Percentiles rank a stretch among this genome's conserved stretches.
These are phyloP conservation scores for Oceanodroma tethys DNA, from an alignment of 2,113 vertebrate species.

Conservation along the genomic window DNA sequence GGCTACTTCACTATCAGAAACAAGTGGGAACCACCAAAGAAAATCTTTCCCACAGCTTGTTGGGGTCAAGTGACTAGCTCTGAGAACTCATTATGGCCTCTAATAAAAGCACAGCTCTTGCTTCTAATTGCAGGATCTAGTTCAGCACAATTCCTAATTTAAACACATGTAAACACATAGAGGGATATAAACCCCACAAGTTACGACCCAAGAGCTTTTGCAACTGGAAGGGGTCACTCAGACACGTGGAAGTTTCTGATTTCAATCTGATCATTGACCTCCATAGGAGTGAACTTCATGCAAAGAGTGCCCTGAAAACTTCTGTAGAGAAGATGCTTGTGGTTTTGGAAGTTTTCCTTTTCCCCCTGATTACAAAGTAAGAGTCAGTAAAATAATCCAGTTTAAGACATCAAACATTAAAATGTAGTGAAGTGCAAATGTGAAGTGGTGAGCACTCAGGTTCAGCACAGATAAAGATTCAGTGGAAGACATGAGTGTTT, in stretches of 20 bases:
- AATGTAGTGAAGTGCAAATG: not conserved
- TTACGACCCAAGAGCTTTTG: not conserved
- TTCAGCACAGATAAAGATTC: not conserved
- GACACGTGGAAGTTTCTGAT: not conserved
- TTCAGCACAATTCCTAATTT: constrained; percentile 6
- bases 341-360: not conserved
- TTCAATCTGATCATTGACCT: not conserved
- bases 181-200: not conserved
- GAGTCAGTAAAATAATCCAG: not conserved
- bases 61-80: not conserved
- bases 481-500: not conserved
- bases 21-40: constrained; percentile 11
- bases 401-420: not conserved
- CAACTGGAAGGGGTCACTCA: not conserved
- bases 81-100: constrained; percentile 15
- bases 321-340: not conserved
- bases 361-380: not conserved
- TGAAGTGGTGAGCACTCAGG: not conserved
- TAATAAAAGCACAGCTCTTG: constrained; percentile 37
- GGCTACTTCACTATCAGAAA: constrained; percentile 20
- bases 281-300: not conserved
- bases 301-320: not conserved
- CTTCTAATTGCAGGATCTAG: not conserved
- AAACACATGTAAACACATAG: not conserved
- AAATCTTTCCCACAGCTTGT: constrained; percentile 43